Evolutionary conservation across 2,888 invertebrate genomes (phyloP).

Genomic region (Desoria tigrina): DNA sequence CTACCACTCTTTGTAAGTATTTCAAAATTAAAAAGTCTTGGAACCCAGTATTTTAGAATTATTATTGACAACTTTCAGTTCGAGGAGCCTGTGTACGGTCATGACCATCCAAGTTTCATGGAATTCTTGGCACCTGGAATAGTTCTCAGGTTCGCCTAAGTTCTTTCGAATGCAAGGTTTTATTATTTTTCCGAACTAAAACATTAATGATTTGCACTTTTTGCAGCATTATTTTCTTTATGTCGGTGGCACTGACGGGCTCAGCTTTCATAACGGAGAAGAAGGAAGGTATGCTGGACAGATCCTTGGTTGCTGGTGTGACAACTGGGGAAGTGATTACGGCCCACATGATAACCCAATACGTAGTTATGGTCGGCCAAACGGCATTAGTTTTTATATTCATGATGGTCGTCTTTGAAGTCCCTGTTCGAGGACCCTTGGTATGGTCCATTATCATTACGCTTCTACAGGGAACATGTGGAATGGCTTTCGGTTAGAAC

Average conservation of each 20-base stretch:
- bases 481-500: conserved; percentile 89
- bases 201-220: conserved; percentile 23
- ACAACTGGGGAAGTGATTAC: conserved; percentile 87
- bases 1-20: conserved; percentile 42
- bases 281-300: conserved; percentile 85
- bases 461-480: conserved; percentile 86
- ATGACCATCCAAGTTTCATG: conserved; percentile 86
- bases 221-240: conserved; percentile 88
- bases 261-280: conserved; percentile 87
- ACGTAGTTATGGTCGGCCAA: conserved; percentile 92
- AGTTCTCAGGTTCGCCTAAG: conserved; percentile 75
- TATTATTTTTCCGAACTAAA: neutral
- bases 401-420: conserved; percentile 86
- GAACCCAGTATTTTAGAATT: neutral
- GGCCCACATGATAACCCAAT: conserved; percentile 91
- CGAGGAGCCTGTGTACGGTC: conserved; percentile 83
- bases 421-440: conserved; percentile 85
- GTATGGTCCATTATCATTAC: conserved; percentile 81
- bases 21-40: neutral
- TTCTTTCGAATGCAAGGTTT: conserved; percentile 46
- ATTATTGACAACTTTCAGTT: conserved; percentile 61
- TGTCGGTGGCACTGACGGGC: conserved; percentile 91
- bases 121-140: conserved; percentile 96
- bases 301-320: conserved; percentile 92
- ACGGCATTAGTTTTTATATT: conserved; percentile 85